These are phyloP conservation scores for Ostrea edulis DNA, from an alignment of 1,140 invertebrate species.

Conservation along the genomic window DNA sequence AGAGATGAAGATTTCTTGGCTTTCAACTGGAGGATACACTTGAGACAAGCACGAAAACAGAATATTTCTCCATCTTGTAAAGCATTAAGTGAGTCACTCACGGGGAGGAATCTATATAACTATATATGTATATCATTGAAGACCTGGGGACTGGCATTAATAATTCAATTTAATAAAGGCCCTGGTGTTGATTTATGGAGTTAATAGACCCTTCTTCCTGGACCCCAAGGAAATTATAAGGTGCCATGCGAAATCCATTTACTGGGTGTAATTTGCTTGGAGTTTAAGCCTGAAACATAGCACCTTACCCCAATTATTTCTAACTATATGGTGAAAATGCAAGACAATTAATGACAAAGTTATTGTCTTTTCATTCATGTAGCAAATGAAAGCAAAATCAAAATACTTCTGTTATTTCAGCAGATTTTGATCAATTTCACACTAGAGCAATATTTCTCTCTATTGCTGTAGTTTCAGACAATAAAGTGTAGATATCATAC, in stretches of 20 bases:
- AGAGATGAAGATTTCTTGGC: neutral
- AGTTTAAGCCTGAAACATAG: neutral
- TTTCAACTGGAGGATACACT: neutral
- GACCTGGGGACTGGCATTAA: slow-evolving; percentile 2
- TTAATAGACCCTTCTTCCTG: neutral
- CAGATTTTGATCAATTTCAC: too few species aligned
- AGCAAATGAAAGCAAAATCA: too few species aligned
- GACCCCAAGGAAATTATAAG: slow-evolving; percentile 10
- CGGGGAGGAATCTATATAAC: neutral
- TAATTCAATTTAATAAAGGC: slow-evolving; percentile 19
- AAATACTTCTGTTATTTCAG: too few species aligned
- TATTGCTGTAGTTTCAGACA: too few species aligned
- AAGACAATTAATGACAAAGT: neutral
- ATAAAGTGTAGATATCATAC: too few species aligned
- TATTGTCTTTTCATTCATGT: neutral
- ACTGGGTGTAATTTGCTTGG: neutral
- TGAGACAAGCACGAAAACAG: neutral
- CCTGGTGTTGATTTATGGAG: slow-evolving; percentile 12
- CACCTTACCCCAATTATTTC: neutral
- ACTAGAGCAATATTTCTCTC: too few species aligned
- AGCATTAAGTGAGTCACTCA: neutral
- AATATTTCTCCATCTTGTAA: neutral
- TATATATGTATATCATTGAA: neutral
- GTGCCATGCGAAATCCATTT: neutral
- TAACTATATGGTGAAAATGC: neutral